These are phyloP conservation scores for Cyclina sinensis DNA, from an alignment of 1,140 invertebrate species.

Conservation along the genomic window DNA sequence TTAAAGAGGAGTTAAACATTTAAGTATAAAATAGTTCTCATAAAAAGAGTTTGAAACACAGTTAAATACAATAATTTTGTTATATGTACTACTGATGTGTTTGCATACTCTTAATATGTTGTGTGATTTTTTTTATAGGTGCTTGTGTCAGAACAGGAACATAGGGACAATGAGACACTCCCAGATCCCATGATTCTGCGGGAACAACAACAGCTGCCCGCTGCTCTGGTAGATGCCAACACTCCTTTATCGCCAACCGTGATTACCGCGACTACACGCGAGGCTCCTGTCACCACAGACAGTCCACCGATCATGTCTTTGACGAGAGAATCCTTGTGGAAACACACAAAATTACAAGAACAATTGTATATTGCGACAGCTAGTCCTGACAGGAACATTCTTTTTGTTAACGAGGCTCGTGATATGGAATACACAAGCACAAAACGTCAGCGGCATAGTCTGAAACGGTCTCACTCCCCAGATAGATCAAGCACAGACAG, in stretches of 20 bases:
- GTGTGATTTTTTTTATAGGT: constrained; percentile 73
- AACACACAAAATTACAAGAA: constrained; percentile 82
- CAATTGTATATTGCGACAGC: constrained; percentile 78
- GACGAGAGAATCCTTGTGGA: constrained; percentile 78
- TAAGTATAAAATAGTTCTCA: too few species aligned
- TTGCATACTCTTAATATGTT: too few species aligned
- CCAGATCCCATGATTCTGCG: constrained; percentile 20
- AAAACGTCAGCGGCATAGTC: constrained; percentile 24
- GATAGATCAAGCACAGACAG: constrained; percentile 31
- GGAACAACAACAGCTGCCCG: constrained; percentile 49
- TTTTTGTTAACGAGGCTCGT: constrained; percentile 59
- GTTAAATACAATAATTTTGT: too few species aligned
- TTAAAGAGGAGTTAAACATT: too few species aligned
- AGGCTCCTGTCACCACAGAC: constrained; percentile 51
- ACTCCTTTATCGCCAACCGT: neutral
- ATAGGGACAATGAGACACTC: constrained; percentile 64
- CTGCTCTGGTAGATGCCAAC: neutral
- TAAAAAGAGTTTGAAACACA: too few species aligned
- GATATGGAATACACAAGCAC: constrained; percentile 36
- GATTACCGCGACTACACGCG: neutral
- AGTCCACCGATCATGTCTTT: constrained; percentile 59
- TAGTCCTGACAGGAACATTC: constrained; percentile 68
- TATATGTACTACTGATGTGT: too few species aligned
- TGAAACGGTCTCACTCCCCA: constrained; percentile 70
- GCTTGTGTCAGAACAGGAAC: constrained; percentile 81